Evolutionary conservation across 2,797 vertebrate species (phyloP).

Genomic region (Pseudomugil gertrudae): DNA sequence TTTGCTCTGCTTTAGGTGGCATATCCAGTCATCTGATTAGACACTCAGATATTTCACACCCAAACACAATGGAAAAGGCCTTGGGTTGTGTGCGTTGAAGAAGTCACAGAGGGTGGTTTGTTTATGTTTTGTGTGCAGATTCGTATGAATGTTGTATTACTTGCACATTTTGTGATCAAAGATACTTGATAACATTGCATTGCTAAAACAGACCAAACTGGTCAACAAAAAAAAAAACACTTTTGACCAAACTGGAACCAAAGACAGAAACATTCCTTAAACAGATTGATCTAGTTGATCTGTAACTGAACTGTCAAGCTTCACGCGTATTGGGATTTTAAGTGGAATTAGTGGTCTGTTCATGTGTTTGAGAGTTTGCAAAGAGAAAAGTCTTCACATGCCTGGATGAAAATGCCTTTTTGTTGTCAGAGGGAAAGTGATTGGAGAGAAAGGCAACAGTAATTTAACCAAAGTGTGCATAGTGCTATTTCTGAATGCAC

Average conservation of each 20-base stretch:
- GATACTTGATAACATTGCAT: background rate
- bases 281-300: no score
- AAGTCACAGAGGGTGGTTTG: conserved; percentile 16
- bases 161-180: background rate
- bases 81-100: conserved; percentile 2
- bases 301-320: no score
- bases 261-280: background rate
- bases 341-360: no score
- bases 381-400: background rate
- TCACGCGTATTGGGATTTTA: no score
- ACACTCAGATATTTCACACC: conserved; percentile 7
- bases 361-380: no score
- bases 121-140: background rate
- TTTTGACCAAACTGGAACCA: background rate
- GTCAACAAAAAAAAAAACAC: background rate
- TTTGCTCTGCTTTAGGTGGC: conserved; percentile 11
- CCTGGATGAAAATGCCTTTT: no score
- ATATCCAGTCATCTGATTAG: conserved; percentile 30
- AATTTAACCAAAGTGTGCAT: no score
- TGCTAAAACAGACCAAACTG: background rate
- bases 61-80: conserved; percentile 17
- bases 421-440: no score
- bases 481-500: no score
- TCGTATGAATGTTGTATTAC: background rate
- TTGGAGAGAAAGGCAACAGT: no score